phyloP scores from a whole-genome alignment of 2,113 vertebrate species.

The Meriones unguiculatus region DNA sequence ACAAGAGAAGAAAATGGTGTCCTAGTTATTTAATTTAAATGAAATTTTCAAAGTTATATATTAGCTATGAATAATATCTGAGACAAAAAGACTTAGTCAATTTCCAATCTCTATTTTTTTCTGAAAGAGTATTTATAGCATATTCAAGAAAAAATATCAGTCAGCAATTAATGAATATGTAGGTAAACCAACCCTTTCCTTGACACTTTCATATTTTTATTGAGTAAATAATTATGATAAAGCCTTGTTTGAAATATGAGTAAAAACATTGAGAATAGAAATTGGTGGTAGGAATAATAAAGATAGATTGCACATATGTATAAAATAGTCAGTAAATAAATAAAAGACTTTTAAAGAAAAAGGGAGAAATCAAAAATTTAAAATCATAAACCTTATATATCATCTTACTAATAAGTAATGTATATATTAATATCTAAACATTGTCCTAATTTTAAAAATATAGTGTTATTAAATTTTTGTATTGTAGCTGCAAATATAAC shows the following conservation, averaged over 20 bases:
- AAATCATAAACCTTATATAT: neutral
- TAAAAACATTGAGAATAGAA: neutral
- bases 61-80: neutral
- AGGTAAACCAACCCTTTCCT: neutral
- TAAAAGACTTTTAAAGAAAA: neutral
- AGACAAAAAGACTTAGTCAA: neutral
- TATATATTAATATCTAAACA: constrained; percentile 19
- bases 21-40: neutral
- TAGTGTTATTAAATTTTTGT: neutral
- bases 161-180: neutral
- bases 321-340: neutral
- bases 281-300: too few species aligned
- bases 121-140: neutral
- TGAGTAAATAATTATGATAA: neutral
- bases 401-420: neutral
- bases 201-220: neutral
- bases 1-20: neutral
- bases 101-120: constrained; percentile 20
- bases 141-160: neutral
- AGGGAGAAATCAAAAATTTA: neutral
- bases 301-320: neutral
- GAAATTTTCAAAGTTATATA: neutral
- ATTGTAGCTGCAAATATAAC: constrained; percentile 7
- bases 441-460: neutral
- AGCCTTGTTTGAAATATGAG: neutral